Percentiles rank a stretch among this genome's conserved stretches.
phyloP scores from a whole-genome alignment of 2,888 invertebrate genomes.

The Apamea monoglypha region DNA sequence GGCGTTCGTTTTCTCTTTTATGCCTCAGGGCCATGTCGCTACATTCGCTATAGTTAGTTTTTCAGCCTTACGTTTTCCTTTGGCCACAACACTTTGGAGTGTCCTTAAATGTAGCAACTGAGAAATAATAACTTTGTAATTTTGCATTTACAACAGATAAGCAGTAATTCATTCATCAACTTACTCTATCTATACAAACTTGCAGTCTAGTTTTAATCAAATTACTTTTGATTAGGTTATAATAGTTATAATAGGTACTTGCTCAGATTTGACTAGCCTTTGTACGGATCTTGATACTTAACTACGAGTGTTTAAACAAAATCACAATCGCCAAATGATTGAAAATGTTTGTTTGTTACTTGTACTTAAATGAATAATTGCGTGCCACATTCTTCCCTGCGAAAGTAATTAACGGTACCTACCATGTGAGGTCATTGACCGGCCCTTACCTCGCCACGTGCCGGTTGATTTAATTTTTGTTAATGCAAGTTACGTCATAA shows the following conservation, averaged over 20 bases:
- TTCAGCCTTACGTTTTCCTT: neutral
- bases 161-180: too few relatives aligned
- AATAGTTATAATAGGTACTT: neutral
- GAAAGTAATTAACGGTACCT: conserved; percentile 85
- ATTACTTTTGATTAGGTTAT: neutral
- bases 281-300: neutral
- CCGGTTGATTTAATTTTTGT: conserved; percentile 69
- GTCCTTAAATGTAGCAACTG: conserved; percentile 4
- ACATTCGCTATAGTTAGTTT: conserved; percentile 1
- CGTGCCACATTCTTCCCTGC: conserved; percentile 75
- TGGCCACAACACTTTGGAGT: neutral
- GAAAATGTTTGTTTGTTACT: conserved; percentile 60
- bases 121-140: neutral
- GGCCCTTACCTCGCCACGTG: conserved; percentile 83
- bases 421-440: conserved; percentile 82
- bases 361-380: conserved; percentile 67
- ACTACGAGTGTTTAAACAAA: conserved; percentile 5
- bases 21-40: conserved; percentile 7
- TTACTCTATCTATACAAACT: too few relatives aligned
- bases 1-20: conserved; percentile 37
- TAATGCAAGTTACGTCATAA: conserved; percentile 63
- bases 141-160: neutral
- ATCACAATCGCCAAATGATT: conserved; percentile 48
- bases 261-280: neutral
- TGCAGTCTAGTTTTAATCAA: neutral